Evolutionary conservation across 2,797 vertebrate species (phyloP), one percentile per base, ranked within the genome.

Genomic region (Sebastiscus tertius): DNA sequence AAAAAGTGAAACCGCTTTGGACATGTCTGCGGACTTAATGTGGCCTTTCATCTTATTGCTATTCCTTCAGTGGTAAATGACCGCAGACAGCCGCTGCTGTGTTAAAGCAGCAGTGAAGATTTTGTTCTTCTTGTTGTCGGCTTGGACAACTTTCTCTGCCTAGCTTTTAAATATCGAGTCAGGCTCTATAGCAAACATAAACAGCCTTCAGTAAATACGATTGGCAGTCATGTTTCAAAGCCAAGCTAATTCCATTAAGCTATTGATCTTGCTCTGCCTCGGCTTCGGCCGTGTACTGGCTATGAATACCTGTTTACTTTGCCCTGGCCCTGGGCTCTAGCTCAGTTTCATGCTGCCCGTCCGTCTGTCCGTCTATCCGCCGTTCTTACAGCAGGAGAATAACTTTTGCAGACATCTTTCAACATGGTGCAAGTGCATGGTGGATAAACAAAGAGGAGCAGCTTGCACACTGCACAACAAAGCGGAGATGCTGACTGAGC

Each of bases 211-310:
- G 93, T 96, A 93, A 95, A 95, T 95, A 95, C 95, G 95, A 96
- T 93, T 96, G 96, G 93, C 95, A 95, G 93, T 89, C 92, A 91
- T 90, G 89, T 96, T 95, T 96, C 95, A 95, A 96, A 96, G 93
- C 93, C 83, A 82, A 89, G 89, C 93, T 96, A 95, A 96, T 96
- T 96, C 95, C 93, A 96, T 95, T 95, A 96, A 94, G 94, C 93
- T 95, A 96, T 96, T 94, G 95, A 96, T 96, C 93, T 90, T 87
- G 86, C 87, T 85, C 84, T 67, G 88, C 89, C 86, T 89, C 82
- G 82, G 93, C 88, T 87, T 87, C 89, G 62, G 75, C 88, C 81
- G 73, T 88, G 87, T 82, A 70, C 85, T 72, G 83, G 86, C 84
- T 89, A 84, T 86, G 90, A 88, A 89, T 91, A 91, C 91, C 88